phyloP scores from a whole-genome alignment of 2,113 vertebrate genomes.

The Catharus bicknelli region DNA sequence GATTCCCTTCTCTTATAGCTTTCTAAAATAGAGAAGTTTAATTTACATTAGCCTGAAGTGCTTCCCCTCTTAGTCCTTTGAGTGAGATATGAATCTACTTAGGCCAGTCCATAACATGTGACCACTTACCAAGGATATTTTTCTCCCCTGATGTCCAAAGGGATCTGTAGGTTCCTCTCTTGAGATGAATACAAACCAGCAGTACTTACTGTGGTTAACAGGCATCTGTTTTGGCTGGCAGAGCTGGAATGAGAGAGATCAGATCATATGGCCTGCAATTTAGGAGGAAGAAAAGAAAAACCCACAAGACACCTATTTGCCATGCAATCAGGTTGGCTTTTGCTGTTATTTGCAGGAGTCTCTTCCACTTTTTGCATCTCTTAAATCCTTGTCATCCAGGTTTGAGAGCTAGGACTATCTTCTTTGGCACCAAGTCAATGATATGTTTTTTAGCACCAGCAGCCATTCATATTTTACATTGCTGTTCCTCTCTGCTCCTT shows the following conservation, averaged over 20 bases:
- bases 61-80: neutral
- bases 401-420: constrained; percentile 29
- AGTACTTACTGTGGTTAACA: neutral
- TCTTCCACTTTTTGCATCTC: constrained; percentile 1
- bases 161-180: neutral
- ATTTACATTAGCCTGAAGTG: constrained; percentile 4
- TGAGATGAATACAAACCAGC: neutral
- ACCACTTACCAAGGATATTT: neutral
- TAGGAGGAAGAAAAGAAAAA: neutral
- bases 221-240: neutral
- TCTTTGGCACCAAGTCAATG: constrained; percentile 23
- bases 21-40: neutral
- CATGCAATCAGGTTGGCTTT: neutral
- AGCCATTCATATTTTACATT: constrained; percentile 61
- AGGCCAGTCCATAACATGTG: neutral
- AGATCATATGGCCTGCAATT: neutral
- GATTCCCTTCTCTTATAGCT: neutral
- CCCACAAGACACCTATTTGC: neutral
- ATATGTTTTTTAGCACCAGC: constrained; percentile 25
- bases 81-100: neutral
- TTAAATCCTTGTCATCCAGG: constrained; percentile 39
- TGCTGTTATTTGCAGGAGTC: neutral
- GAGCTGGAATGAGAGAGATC: neutral
- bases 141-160: neutral
- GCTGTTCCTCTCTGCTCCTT: constrained; percentile 39